Percentiles rank a stretch among this genome's conserved stretches.
phyloP scores from a whole-genome alignment of 2,113 vertebrate genomes.

The Guaruba guarouba region DNA sequence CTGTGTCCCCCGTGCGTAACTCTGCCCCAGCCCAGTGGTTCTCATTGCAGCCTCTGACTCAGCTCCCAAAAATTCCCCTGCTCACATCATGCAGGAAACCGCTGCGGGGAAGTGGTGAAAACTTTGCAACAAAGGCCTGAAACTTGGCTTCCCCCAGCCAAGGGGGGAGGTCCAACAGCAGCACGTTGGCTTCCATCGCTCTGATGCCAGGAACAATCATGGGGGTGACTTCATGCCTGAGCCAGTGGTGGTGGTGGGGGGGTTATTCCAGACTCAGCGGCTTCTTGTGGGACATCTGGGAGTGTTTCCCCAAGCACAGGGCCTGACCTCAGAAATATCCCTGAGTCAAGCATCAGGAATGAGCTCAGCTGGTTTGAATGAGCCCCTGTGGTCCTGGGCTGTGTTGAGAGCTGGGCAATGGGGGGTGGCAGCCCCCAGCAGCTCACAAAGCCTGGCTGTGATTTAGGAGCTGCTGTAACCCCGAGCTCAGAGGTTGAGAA shows the following conservation, averaged over 20 bases:
- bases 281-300: not conserved
- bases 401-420: rapidly evolving
- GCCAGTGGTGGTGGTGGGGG: not conserved
- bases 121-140: not conserved
- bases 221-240: not conserved
- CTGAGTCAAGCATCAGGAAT: constrained; percentile 11
- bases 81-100: constrained; percentile 37
- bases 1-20: not conserved
- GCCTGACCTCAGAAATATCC: constrained; percentile 15
- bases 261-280: not conserved
- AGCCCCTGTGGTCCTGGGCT: not conserved
- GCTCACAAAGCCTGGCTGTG: not conserved
- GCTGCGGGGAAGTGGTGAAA: constrained; percentile 7
- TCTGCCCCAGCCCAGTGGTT: constrained; percentile 17
- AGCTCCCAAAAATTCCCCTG: not conserved
- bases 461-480: not conserved
- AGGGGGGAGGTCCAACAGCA: not conserved
- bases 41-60: constrained; percentile 35
- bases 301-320: not conserved
- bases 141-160: not conserved
- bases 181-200: not conserved
- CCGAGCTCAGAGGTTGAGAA: not conserved
- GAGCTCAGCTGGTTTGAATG: not conserved
- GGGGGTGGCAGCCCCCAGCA: not conserved
- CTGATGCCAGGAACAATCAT: not conserved